These are phyloP conservation scores for Tetraodon nigroviridis DNA, from an alignment of 2,113 vertebrate species.

Conservation along the genomic window DNA sequence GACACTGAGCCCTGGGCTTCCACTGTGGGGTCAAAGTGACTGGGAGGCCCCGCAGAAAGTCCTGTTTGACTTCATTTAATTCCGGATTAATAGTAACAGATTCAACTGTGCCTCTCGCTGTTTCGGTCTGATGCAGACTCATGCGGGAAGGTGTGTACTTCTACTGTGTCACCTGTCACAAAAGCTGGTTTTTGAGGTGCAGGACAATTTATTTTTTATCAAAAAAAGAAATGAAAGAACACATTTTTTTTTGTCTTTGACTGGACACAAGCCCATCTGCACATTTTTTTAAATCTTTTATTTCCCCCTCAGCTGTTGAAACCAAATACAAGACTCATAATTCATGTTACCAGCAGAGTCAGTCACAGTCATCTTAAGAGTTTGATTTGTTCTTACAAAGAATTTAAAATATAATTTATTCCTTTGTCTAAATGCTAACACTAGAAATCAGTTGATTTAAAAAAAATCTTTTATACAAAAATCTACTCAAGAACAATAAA, in stretches of 20 bases:
- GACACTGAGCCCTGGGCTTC: slow-evolving; percentile 26
- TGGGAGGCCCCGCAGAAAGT: slow-evolving; percentile 7
- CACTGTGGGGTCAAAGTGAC: slow-evolving; percentile 35
- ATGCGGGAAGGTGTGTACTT: slow-evolving; percentile 2
- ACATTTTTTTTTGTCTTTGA: neutral
- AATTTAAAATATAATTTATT: too few species aligned
- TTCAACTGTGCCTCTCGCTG: slow-evolving; percentile 8
- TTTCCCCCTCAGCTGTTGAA: neutral
- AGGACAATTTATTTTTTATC: slow-evolving; percentile 36
- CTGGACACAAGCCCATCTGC: neutral
- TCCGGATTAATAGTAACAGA: slow-evolving; percentile 12
- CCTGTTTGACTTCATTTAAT: slow-evolving; percentile 31
- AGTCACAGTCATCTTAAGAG: neutral
- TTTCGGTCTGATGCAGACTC: slow-evolving; percentile 6
- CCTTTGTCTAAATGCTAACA: too few species aligned
- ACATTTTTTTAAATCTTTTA: neutral
- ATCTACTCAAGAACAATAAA: too few species aligned
- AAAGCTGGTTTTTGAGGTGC: slow-evolving; percentile 30
- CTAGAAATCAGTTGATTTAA: too few species aligned
- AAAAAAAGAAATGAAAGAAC: slow-evolving; percentile 1
- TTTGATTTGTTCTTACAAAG: too few species aligned
- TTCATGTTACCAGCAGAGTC: too few species aligned
- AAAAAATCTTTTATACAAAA: too few species aligned
- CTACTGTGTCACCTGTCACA: slow-evolving; percentile 7
- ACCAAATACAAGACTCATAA: neutral